These are phyloP conservation scores for silkworm (Bombyx mori) DNA, from an alignment of 1,140 invertebrate species.

Conservation along the genomic window DNA sequence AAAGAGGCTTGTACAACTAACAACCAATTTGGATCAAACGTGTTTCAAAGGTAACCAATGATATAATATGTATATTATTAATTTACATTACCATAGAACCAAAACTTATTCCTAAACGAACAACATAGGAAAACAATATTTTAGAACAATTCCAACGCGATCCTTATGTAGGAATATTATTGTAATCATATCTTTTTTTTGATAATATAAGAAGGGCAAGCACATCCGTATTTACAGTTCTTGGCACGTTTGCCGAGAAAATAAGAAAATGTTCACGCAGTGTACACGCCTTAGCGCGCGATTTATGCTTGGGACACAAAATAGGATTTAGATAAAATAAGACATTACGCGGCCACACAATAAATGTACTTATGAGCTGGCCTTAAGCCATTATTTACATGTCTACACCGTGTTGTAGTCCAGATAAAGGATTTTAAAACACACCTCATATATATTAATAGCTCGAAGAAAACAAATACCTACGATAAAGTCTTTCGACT, in stretches of 20 bases:
- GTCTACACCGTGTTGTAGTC: constrained; percentile 12
- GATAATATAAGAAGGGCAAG: constrained; percentile 25
- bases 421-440: background rate
- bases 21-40: too few species aligned
- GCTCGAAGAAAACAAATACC: too few species aligned
- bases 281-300: constrained; percentile 48
- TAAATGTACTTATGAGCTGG: constrained; percentile 26
- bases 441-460: too few species aligned
- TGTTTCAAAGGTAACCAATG: too few species aligned
- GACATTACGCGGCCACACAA: constrained; percentile 39
- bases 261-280: constrained; percentile 65
- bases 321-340: constrained; percentile 65
- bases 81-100: too few species aligned
- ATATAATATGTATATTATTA: too few species aligned
- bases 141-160: background rate
- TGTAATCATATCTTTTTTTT: constrained; percentile 11
- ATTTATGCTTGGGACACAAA: constrained; percentile 64
- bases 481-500: too few species aligned
- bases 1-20: too few species aligned
- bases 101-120: too few species aligned
- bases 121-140: too few species aligned
- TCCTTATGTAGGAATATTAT: constrained; percentile 5
- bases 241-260: constrained; percentile 58
- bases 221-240: constrained; percentile 55
- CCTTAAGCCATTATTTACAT: constrained; percentile 44